Percentiles rank a stretch among this genome's conserved stretches.
phyloP scores from a whole-genome alignment of 2,888 invertebrate genomes.

The Glyphotaelius pellucidus region DNA sequence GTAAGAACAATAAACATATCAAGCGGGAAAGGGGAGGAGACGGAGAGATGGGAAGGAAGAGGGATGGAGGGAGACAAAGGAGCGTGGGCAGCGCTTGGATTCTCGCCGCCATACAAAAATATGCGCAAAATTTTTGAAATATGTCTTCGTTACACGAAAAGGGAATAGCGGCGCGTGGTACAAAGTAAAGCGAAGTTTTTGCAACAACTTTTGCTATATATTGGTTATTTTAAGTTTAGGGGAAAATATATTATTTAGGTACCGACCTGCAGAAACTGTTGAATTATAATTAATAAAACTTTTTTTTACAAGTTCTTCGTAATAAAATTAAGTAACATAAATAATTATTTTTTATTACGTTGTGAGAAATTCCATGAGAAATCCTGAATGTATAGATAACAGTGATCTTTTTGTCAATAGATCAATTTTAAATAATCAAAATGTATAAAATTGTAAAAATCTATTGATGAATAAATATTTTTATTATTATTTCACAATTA shows the following conservation, averaged over 20 bases:
- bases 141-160: constrained; percentile 19
- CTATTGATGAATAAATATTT: no score
- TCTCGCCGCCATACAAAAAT: constrained; percentile 34
- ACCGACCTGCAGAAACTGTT: neutral
- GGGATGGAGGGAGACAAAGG: constrained; percentile 45
- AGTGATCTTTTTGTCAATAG: no score
- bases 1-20: constrained; percentile 65
- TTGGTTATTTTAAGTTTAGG: neutral
- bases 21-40: constrained; percentile 27
- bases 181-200: neutral
- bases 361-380: no score
- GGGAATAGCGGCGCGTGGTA: constrained; percentile 12
- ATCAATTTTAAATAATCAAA: no score
- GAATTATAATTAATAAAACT: no score
- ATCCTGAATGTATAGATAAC: no score
- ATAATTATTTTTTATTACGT: no score
- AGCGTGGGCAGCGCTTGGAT: constrained; percentile 37
- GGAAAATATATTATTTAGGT: neutral
- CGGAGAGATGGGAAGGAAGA: constrained; percentile 2
- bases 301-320: no score
- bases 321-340: no score
- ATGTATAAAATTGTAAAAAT: no score
- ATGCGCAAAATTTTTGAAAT: constrained; percentile 44
- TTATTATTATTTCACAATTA: no score
- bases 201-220: neutral